Conservation (phyloP, 23 tunicate species). For the Aplidium turbinatum region DNA sequence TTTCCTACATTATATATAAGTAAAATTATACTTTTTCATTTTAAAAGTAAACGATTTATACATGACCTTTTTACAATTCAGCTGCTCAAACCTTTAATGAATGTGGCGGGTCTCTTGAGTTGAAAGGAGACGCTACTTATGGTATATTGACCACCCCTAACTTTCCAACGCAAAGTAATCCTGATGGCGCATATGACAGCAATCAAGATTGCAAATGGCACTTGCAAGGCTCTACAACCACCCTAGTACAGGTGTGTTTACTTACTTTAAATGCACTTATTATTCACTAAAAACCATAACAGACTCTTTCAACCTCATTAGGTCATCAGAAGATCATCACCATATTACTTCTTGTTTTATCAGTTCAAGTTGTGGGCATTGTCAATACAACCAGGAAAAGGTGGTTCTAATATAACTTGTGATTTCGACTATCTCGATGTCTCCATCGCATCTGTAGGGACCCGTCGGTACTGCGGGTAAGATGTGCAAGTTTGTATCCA, state of each 20-base stretch:
- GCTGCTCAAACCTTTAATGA: slow-evolving; percentile 29
- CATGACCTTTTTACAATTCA: no score
- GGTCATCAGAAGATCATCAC: background rate
- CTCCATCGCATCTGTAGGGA: slow-evolving; percentile 56
- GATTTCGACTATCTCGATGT: slow-evolving; percentile 80
- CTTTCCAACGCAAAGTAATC: slow-evolving; percentile 57
- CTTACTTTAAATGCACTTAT: background rate
- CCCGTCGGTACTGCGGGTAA: slow-evolving; percentile 66
- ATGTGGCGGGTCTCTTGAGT: slow-evolving; percentile 69
- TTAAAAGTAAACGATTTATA: no score
- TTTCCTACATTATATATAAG: no score
- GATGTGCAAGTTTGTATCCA: slow-evolving; percentile 14
- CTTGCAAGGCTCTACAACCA: slow-evolving; percentile 52
- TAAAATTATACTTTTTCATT: no score
- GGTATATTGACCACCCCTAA: slow-evolving; percentile 56
- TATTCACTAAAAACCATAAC: background rate
- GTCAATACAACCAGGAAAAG: slow-evolving; percentile 57
- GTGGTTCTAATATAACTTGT: slow-evolving; percentile 66
- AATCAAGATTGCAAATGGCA: slow-evolving; percentile 69
- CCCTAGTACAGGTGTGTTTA: slow-evolving; percentile 51
- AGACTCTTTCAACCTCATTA: background rate
- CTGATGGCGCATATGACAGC: slow-evolving; percentile 30
- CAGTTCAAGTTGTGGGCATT: slow-evolving; percentile 71
- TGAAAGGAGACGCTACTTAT: slow-evolving; percentile 12
- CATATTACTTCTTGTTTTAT: background rate